Evolutionary conservation across 35 echinoderm and acorn worm genomes (phyloP).

Genomic region (Lytechinus variegatus): DNA sequence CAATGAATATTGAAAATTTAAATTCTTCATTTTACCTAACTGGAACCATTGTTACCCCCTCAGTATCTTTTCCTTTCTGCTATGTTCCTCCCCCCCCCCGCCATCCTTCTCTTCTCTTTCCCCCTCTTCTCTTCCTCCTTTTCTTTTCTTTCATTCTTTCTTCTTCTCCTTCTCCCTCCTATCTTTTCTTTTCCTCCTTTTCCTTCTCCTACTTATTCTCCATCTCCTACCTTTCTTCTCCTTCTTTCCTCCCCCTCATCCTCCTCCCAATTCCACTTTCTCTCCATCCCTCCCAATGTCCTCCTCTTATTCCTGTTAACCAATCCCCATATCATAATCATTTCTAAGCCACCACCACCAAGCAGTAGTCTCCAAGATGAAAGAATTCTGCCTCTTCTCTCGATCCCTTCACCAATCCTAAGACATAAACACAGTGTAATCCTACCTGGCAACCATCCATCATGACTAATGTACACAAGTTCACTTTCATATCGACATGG

Average conservation of each 20-base stretch:
- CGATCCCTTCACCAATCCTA: background rate
- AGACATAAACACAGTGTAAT: background rate
- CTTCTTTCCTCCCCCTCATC: background rate
- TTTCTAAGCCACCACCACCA: background rate
- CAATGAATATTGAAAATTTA: too few species aligned
- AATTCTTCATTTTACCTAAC: too few species aligned
- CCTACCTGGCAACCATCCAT: background rate
- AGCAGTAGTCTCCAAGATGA: background rate
- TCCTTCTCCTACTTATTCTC: background rate
- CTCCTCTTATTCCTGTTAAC: background rate
- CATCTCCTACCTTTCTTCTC: background rate
- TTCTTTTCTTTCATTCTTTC: background rate
- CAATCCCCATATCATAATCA: background rate
- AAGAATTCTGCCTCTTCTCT: background rate
- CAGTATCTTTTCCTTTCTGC: background rate
- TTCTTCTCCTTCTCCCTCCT: background rate
- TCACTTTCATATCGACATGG: background rate
- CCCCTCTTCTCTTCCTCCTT: background rate
- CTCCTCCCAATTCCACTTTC: background rate
- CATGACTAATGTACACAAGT: constrained; percentile 18
- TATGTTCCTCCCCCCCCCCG: background rate
- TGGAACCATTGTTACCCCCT: background rate
- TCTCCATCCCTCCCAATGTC: background rate
- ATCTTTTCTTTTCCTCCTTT: background rate
- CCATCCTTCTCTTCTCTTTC: background rate